Conservation (phyloP, 1,140 invertebrate genomes). For the Drosophila setifemur region DNA sequence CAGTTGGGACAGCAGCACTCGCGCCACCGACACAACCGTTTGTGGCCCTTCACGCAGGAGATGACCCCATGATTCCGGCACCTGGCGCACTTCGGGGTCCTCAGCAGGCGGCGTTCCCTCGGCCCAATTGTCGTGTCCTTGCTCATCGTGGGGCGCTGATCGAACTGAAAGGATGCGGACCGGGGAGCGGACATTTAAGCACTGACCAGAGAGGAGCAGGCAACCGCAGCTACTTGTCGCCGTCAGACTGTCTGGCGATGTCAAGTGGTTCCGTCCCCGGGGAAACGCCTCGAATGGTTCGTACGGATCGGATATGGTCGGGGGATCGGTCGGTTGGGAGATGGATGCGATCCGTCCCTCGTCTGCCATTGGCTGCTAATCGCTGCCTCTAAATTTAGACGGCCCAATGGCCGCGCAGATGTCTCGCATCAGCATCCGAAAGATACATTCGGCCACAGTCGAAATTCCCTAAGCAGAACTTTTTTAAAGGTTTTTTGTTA, state of each 20-base stretch:
- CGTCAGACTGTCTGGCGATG: slow-evolving; percentile 58
- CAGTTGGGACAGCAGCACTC: slow-evolving; percentile 93
- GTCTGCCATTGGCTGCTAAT: slow-evolving; percentile 75
- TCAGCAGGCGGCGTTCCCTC: slow-evolving; percentile 78
- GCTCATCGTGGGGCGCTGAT: slow-evolving; percentile 19
- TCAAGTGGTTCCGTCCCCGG: slow-evolving; percentile 55
- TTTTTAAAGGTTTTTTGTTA: not conserved
- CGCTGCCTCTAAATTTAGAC: slow-evolving; percentile 63
- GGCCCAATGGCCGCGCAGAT: slow-evolving; percentile 69
- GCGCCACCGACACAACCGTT: slow-evolving; percentile 89
- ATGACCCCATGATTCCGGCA: slow-evolving; percentile 95
- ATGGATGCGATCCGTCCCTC: slow-evolving; percentile 1
- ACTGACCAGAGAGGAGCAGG: not conserved
- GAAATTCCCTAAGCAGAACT: not conserved
- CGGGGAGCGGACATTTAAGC: slow-evolving; percentile 35
- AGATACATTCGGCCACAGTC: slow-evolving; percentile 7
- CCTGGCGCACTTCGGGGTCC: slow-evolving; percentile 94
- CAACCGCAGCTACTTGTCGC: slow-evolving; percentile 42
- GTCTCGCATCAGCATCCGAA: slow-evolving; percentile 44
- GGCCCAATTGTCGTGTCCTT: slow-evolving; percentile 8
- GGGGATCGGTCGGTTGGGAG: not conserved
- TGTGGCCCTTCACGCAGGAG: slow-evolving; percentile 94
- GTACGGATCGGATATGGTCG: not conserved
- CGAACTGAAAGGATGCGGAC: slow-evolving; percentile 60
- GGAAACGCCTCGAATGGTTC: not conserved